Evolutionary conservation across 2,113 vertebrate species (phyloP).

Genomic region (Regulus satrapa): DNA sequence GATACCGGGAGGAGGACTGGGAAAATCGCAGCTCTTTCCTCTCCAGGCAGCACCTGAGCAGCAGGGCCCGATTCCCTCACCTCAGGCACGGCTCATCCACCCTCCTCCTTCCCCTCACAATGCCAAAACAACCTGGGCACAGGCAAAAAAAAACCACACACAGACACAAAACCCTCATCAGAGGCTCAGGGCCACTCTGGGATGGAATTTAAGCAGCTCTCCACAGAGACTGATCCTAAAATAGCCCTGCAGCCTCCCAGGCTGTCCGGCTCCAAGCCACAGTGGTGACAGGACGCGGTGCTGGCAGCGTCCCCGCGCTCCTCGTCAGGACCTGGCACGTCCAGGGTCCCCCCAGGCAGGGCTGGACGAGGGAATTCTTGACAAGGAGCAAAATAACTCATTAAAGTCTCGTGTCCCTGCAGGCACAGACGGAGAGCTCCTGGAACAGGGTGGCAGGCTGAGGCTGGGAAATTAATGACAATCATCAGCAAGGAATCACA

Average conservation of each 20-base stretch:
- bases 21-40: not conserved
- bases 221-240: not conserved
- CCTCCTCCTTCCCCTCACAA: not conserved
- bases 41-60: not conserved
- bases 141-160: not conserved
- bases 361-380: not conserved
- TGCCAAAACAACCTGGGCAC: not conserved
- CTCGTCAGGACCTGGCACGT: not conserved
- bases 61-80: not conserved
- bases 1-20: not conserved
- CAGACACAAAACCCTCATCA: not conserved
- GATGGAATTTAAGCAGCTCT: not conserved
- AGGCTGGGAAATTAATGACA: not conserved
- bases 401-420: not conserved
- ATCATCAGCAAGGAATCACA: not conserved
- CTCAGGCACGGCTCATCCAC: rapidly evolving
- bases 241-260: not conserved
- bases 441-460: not conserved
- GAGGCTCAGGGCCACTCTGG: not conserved
- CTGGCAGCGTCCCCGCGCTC: not conserved
- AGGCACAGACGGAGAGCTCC: not conserved
- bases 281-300: not conserved
- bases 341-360: not conserved
- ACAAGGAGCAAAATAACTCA: not conserved
- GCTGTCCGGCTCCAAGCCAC: not conserved